Evolutionary conservation across 2,888 invertebrate genomes (phyloP).

Genomic region (Calliphora vomitoria): DNA sequence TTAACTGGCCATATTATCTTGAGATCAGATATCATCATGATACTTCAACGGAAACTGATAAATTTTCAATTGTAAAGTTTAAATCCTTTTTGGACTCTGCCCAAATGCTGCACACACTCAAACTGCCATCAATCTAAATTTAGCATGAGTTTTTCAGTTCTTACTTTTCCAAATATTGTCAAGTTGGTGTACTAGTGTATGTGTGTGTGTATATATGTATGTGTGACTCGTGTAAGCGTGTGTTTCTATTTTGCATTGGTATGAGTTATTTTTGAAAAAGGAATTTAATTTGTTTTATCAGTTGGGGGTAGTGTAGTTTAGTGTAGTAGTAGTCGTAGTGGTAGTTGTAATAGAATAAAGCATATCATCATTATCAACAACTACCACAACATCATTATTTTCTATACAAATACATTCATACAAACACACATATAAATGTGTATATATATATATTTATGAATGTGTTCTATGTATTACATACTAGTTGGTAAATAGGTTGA

Average conservation of each 20-base stretch:
- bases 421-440: neutral
- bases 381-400: constrained; percentile 66
- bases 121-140: constrained; percentile 53
- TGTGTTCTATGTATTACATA: constrained; percentile 48
- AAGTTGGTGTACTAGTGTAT: constrained; percentile 17
- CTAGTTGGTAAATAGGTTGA: constrained; percentile 71
- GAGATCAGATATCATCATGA: too few species aligned
- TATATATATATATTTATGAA: neutral
- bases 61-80: neutral
- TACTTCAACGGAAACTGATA: neutral
- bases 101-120: constrained; percentile 38
- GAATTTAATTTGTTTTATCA: constrained; percentile 71
- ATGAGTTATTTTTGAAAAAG: constrained; percentile 66
- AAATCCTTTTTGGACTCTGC: constrained; percentile 36
- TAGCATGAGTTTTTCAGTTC: constrained; percentile 40
- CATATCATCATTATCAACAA: constrained; percentile 63
- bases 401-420: constrained; percentile 2
- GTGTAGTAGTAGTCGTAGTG: constrained; percentile 4
- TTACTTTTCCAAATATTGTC: constrained; percentile 46
- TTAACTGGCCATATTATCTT: too few species aligned
- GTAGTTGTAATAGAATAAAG: constrained; percentile 13
- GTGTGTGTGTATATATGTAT: neutral
- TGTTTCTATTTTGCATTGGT: constrained; percentile 49
- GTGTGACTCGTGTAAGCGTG: constrained; percentile 17
- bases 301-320: constrained; percentile 62